Conservation (phyloP, 2,888 invertebrate genomes). For the Dryococelus australis region DNA sequence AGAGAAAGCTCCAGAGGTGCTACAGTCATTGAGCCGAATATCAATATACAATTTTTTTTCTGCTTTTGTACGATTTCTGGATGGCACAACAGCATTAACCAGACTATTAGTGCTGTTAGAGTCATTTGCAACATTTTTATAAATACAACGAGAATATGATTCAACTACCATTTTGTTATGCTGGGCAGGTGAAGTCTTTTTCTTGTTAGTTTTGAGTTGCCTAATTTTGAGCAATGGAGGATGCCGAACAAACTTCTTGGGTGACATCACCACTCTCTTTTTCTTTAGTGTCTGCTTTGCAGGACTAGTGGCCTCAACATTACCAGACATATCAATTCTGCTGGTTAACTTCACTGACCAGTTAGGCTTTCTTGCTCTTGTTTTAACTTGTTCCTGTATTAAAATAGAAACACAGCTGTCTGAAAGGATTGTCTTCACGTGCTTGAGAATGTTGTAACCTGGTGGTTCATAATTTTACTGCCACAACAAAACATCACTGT, state of each 20-base stretch:
- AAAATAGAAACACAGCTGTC: background rate
- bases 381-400: background rate
- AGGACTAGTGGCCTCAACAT: background rate
- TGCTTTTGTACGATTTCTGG: constrained; percentile 16
- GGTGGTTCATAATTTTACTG: background rate
- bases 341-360: background rate
- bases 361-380: background rate
- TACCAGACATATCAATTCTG: background rate
- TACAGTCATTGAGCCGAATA: background rate
- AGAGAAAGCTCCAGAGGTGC: background rate
- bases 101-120: background rate
- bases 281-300: background rate
- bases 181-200: background rate
- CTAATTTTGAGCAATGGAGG: background rate
- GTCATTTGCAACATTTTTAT: background rate
- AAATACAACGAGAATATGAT: background rate
- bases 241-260: background rate
- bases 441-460: background rate
- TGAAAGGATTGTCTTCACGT: background rate
- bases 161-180: constrained; percentile 8
- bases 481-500: background rate
- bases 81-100: background rate
- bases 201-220: background rate
- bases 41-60: constrained; percentile 3
- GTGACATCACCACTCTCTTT: constrained; percentile 3